Base-by-base conservation (phyloP, 2,888 invertebrate species). In the Pinctada fucata region DNA sequence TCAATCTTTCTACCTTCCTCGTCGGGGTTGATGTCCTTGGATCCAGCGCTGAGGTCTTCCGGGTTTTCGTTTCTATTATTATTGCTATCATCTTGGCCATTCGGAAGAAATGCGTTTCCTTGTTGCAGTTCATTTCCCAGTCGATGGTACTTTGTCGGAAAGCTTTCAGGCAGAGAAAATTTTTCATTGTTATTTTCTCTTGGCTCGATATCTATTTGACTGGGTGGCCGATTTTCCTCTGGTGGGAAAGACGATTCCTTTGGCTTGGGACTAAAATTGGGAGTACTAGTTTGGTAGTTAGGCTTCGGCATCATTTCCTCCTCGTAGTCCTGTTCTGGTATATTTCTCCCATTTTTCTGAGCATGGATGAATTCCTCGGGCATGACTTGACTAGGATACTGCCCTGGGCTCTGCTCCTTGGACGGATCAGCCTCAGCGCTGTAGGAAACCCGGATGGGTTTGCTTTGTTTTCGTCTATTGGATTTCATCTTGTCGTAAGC, bases 121-220 rank as follows among this genome's bases (percentile, higher is more conserved):
- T 88, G 89, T 58, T 88, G 88, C 66, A 97, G 92, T 96, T 98
- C 88, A 97, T 93, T 93, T 96, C 97, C 88, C 96, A 95, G 88
- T 96, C 96, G 97, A 97, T 98, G 45, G 96, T 92, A 92, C 51
- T 89, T 90, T 6, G 92, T 92, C 31, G 91, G 91, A 81, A 89
- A 92, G 31, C 82, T 81, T 48, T 74, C 79, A 16, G 51, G 48
- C 6, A 58, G 13, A 58, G 58, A 58, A 58, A 10, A 10, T 58
- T 58, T 58, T 71, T 70, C 73, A 65, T 70, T 70, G 65, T 67
- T 64, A 48, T 51, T 71, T 72, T 74, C 74, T 50, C 63, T 74
- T 68, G 3, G 68, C 16, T 47, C 8, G 31, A 75, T 49, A n/a
- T 65, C 75, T 48, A 65, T 16, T 31, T 79, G 66, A 51, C 51